A percentile compares a stretch with the other conserved stretches of the same genome.
phyloP scores from a whole-genome alignment of 2,113 vertebrate genomes.

The Cryptotis parvus region DNA sequence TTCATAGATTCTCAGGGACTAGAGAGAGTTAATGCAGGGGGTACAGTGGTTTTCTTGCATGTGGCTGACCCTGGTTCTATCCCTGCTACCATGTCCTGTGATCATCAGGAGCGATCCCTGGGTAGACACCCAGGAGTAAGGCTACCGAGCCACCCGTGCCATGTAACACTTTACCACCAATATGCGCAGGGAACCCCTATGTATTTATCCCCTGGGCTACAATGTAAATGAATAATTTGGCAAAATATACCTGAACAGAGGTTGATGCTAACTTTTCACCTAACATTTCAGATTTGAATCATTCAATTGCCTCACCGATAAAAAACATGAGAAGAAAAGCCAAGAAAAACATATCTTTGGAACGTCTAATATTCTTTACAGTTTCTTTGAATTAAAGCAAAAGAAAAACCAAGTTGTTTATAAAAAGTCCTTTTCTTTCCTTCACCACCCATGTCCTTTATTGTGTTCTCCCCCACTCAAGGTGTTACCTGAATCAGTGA shows the following conservation, averaged over 20 bases:
- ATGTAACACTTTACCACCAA: too few relatives aligned
- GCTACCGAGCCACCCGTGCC: too few relatives aligned
- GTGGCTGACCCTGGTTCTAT: neutral
- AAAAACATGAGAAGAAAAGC: neutral
- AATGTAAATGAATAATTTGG: neutral
- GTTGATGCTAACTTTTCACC: neutral
- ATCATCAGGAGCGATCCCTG: neutral
- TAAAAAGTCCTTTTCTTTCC: constrained; percentile 4
- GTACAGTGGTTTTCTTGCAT: neutral
- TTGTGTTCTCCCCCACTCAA: neutral
- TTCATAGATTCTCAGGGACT: neutral
- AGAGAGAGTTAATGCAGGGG: neutral
- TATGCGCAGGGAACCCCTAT: too few relatives aligned
- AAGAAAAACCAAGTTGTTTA: neutral
- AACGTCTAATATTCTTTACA: constrained; percentile 17
- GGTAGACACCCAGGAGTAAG: too few relatives aligned
- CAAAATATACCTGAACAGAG: neutral
- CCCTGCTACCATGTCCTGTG: neutral
- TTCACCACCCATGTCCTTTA: neutral
- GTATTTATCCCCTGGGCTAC: neutral
- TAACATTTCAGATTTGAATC: neutral
- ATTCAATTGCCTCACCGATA: neutral
- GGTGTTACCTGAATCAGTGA: neutral
- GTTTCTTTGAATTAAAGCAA: constrained; percentile 34
- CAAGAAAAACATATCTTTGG: neutral